Evolutionary conservation across 2,888 invertebrate species (phyloP).

Genomic region (Zaprionus lineosus): DNA sequence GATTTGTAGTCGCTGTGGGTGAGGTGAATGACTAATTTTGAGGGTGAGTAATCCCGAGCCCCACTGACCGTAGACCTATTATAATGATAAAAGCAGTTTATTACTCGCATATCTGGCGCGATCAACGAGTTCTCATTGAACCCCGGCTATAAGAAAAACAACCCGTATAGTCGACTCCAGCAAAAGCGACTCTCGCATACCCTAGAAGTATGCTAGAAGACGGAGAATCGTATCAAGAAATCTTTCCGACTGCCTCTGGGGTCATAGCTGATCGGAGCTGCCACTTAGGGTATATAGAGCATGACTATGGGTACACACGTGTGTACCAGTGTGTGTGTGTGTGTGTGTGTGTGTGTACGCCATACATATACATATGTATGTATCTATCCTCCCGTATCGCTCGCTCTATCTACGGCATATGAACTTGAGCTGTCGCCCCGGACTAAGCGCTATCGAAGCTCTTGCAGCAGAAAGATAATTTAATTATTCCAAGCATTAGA

Average conservation of each 20-base stretch:
- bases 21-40: conserved; percentile 22
- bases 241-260: too few species aligned
- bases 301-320: too few species aligned
- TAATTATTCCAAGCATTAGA: conserved; percentile 56
- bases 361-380: background rate
- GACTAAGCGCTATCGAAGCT: conserved; percentile 38
- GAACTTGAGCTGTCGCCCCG: conserved; percentile 35
- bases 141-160: conserved; percentile 1
- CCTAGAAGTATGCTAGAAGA: too few species aligned
- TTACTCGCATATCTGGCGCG: conserved; percentile 32
- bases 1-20: too few species aligned
- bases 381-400: background rate
- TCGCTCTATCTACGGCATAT: conserved; percentile 16
- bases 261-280: too few species aligned
- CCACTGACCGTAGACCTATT: conserved; percentile 37
- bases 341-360: too few species aligned
- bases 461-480: conserved; percentile 49
- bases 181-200: too few species aligned
- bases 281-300: too few species aligned
- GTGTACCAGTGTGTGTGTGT: too few species aligned
- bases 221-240: too few species aligned
- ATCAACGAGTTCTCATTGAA: conserved; percentile 9
- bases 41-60: conserved; percentile 33
- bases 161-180: too few species aligned
- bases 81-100: conserved; percentile 44